phyloP scores from a whole-genome alignment of 2,113 vertebrate genomes.

The Typhlomys cinereus region DNA sequence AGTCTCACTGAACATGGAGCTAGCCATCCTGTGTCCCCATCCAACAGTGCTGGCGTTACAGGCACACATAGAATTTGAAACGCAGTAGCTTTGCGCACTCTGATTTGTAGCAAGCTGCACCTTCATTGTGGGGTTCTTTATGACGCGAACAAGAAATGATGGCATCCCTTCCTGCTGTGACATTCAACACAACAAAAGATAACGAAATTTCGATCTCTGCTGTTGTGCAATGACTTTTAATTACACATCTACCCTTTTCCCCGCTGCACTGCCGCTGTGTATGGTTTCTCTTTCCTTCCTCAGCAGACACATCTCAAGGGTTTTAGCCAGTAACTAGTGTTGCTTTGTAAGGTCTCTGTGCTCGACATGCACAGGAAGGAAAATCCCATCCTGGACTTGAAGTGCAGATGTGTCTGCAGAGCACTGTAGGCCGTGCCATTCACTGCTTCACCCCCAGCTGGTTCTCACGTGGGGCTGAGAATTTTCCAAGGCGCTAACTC shows the following conservation, averaged over 20 bases:
- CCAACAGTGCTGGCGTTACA: too few relatives aligned
- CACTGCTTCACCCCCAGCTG: neutral
- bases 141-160: slow-evolving; percentile 8
- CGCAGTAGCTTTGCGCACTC: neutral
- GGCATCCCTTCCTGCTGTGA: neutral
- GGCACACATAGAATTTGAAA: slow-evolving; percentile 12
- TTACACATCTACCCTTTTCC: neutral
- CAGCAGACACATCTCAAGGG: neutral
- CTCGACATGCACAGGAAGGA: neutral
- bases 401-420: slow-evolving; percentile 4
- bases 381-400: neutral
- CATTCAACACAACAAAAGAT: slow-evolving; percentile 30
- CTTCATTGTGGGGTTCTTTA: neutral
- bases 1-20: too few relatives aligned
- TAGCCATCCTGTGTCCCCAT: too few relatives aligned
- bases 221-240: slow-evolving; percentile 44
- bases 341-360: neutral
- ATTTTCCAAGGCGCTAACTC: slow-evolving; percentile 34
- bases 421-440: neutral
- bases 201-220: neutral
- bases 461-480: slow-evolving; percentile 24
- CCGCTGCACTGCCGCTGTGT: neutral
- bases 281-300: slow-evolving; percentile 5
- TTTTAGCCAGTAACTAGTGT: slow-evolving; percentile 11
- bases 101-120: neutral